Conservation (phyloP, 2,113 vertebrate genomes). For the Clupea harengus region DNA sequence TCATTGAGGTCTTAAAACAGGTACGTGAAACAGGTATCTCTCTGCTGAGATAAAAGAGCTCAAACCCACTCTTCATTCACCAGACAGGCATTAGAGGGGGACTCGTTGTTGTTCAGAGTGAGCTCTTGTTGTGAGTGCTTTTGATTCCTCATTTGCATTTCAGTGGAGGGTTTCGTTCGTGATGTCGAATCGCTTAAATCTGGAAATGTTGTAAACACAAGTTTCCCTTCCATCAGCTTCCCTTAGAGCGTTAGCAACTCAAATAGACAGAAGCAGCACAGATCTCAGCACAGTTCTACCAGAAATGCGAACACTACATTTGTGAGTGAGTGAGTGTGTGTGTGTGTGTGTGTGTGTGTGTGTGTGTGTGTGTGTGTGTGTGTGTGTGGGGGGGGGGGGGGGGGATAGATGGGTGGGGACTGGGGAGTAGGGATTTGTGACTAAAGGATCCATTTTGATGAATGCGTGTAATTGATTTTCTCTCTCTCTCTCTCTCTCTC, state of each 20-base stretch:
- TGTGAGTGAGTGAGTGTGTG: not conserved
- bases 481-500: conserved; percentile 19
- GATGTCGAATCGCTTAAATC: not conserved
- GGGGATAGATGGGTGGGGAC: not conserved
- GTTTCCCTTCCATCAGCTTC: not conserved
- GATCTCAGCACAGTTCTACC: no score
- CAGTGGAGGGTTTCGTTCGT: not conserved
- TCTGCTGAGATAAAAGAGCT: not conserved
- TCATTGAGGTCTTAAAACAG: conserved; percentile 98
- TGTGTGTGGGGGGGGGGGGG: no score
- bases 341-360: not conserved
- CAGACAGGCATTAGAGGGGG: not conserved
- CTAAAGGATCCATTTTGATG: not conserved
- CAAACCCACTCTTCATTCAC: not conserved
- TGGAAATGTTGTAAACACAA: not conserved
- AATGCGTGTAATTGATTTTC: not conserved
- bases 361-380: not conserved
- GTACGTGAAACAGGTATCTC: conserved; percentile 61
- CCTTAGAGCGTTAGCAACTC: not conserved
- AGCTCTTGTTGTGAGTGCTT: not conserved
- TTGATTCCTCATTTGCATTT: not conserved
- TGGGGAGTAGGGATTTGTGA: not conserved
- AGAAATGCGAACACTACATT: no score
- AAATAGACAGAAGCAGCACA: no score
- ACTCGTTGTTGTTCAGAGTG: not conserved